These are phyloP conservation scores for Listronotus oregonensis DNA, from an alignment of 1,140 invertebrate species.

Conservation along the genomic window DNA sequence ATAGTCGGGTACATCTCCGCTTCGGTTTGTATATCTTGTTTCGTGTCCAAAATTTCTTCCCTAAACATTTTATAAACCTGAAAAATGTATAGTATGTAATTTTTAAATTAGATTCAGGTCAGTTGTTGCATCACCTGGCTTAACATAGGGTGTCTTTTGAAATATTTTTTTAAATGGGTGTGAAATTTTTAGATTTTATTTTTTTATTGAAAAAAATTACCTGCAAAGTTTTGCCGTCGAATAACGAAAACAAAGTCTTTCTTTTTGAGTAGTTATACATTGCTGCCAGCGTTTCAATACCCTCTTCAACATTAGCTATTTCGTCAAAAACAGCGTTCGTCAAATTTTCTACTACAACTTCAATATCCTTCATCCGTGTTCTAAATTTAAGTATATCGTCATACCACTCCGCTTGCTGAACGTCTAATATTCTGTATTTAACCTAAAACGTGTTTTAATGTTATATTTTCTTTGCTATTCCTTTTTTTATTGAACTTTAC, in stretches of 20 bases:
- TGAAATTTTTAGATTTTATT: too few relatives aligned
- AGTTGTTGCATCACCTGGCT: too few relatives aligned
- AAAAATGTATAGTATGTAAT: conserved; percentile 35
- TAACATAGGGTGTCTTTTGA: too few relatives aligned
- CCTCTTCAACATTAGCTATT: conserved; percentile 74
- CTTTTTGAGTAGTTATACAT: conserved; percentile 72
- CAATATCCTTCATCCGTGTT: conserved; percentile 67
- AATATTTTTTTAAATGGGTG: too few relatives aligned
- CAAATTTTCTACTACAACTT: conserved; percentile 73
- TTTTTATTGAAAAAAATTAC: too few relatives aligned
- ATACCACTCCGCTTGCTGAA: conserved; percentile 72
- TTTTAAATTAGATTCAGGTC: too few relatives aligned
- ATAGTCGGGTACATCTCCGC: conserved; percentile 65
- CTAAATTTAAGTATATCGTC: conserved; percentile 75
- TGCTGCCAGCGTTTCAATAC: conserved; percentile 69
- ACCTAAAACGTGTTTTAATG: conserved; percentile 45
- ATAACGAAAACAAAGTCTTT: conserved; percentile 65
- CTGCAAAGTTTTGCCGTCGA: conserved; percentile 64
- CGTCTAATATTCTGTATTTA: conserved; percentile 71
- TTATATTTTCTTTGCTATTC: too few relatives aligned
- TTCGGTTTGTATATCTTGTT: conserved; percentile 70
- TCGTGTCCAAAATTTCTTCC: conserved; percentile 75
- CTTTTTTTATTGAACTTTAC: conserved; percentile 30
- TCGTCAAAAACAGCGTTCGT: conserved; percentile 69
- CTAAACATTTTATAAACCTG: conserved; percentile 78